Percentiles rank a stretch among this genome's conserved stretches.
Conservation (phyloP, 2,888 invertebrate species). For the Tetragonisca angustula region DNA sequence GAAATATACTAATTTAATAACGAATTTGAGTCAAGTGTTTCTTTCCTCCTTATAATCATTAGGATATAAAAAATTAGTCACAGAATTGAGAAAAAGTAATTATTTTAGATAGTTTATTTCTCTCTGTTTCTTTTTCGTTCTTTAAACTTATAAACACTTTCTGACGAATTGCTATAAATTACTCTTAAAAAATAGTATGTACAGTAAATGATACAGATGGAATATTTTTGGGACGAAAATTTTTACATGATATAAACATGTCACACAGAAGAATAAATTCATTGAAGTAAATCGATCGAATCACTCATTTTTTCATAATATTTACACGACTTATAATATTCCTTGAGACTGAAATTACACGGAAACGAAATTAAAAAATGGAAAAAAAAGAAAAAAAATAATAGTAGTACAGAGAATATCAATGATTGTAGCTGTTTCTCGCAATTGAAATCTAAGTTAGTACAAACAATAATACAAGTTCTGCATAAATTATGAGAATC, state of each 20-base stretch:
- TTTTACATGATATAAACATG: conserved; percentile 55
- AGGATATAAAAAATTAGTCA: background rate
- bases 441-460: conserved; percentile 13
- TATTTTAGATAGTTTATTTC: conserved; percentile 43
- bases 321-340: conserved; percentile 40
- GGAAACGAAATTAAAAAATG: background rate
- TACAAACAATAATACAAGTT: conserved; percentile 25
- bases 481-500: conserved; percentile 21
- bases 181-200: conserved; percentile 60
- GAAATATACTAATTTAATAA: conserved; percentile 59
- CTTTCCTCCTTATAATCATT: background rate
- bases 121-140: conserved; percentile 13
- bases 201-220: conserved; percentile 62
- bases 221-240: conserved; percentile 30
- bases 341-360: background rate
- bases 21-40: background rate
- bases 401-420: conserved; percentile 6
- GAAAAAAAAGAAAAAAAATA: background rate
- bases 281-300: conserved; percentile 18
- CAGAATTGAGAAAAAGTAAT: conserved; percentile 34
- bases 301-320: conserved; percentile 32
- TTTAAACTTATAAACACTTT: conserved; percentile 55
- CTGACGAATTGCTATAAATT: conserved; percentile 59
- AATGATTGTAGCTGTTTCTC: conserved; percentile 15
- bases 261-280: conserved; percentile 17